Evolutionary conservation across 2,888 invertebrate species (phyloP), one percentile per base, ranked within the genome.

Genomic region (Cacoxenus indagator): DNA sequence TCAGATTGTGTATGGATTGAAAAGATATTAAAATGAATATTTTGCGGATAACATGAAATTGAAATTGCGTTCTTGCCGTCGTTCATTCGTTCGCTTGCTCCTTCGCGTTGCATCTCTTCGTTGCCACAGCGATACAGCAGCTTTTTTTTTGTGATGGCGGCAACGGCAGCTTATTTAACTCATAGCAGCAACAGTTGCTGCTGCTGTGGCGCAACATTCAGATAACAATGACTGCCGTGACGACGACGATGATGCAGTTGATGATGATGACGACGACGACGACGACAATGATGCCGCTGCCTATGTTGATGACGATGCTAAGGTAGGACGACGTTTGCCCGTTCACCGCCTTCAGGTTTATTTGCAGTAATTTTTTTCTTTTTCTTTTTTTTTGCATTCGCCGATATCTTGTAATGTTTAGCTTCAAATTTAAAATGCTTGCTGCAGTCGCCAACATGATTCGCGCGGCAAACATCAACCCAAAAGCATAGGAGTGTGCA

Each of bases 21-120:
- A 75, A 78, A 83, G 85, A 85, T 85, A 85, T 84, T 84, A 85
- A 85, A 85, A 79, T 84, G 84, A 85, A 84, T 85, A 84, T 85
- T 83, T 83, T 80, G 79, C 76, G 81, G 83, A 84, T 84, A 84
- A 84, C 84, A 83, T 81, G 80, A 75, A 82, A 75, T 78, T 78
- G 78, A 83, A 84, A 82, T 78, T 83, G 78, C 83, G 75, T 78
- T 77, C 76, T 27, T 57, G 17, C 14, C 26, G 27, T 57, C 57
- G 29, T 27, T 29, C 37, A 14, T 14, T 37, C 37, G 26, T 55
- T 26, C 14, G 19, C 3, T 19, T 26, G 26, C 26, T 55, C 71
- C 51, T 69, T 66, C 27, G 67, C 31, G 70, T 64, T 59, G 3
- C 9, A 4, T 37, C 19, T 19, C 3, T 2, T 37, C 14, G 8